Conservation (phyloP, 2,797 vertebrate genomes). For the Pangasius mekongensis region DNA sequence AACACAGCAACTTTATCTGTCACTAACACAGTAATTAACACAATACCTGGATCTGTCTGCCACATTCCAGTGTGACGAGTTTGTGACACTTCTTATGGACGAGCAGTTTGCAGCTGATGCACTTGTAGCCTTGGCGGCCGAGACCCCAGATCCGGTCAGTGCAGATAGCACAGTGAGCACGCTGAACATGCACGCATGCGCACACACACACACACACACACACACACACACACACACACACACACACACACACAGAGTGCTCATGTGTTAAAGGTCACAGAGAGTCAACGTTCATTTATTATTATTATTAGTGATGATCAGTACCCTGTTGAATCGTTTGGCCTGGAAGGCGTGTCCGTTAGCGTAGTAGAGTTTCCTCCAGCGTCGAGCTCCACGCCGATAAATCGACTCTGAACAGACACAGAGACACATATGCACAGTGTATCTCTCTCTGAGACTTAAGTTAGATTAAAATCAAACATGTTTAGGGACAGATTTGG, state of each 20-base stretch:
- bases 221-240: too few relatives aligned
- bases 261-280: neutral
- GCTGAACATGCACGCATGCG: slow-evolving; percentile 69
- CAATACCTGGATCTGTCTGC: slow-evolving; percentile 72
- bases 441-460: neutral
- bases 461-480: neutral
- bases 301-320: neutral
- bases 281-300: neutral
- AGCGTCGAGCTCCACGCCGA: slow-evolving; percentile 92
- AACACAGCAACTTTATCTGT: neutral
- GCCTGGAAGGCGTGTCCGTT: slow-evolving; percentile 98
- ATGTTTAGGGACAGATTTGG: neutral
- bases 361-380: slow-evolving; percentile 98
- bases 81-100: slow-evolving; percentile 99
- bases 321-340: slow-evolving; percentile 97
- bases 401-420: slow-evolving; percentile 91
- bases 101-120: slow-evolving; percentile 97
- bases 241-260: neutral
- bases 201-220: neutral
- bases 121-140: slow-evolving; percentile 97
- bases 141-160: slow-evolving; percentile 97
- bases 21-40: neutral
- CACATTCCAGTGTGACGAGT: slow-evolving; percentile 89
- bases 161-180: slow-evolving; percentile 97
- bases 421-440: neutral